Conservation (phyloP, 1,140 invertebrate genomes). For the Diorhabda sublineata region DNA sequence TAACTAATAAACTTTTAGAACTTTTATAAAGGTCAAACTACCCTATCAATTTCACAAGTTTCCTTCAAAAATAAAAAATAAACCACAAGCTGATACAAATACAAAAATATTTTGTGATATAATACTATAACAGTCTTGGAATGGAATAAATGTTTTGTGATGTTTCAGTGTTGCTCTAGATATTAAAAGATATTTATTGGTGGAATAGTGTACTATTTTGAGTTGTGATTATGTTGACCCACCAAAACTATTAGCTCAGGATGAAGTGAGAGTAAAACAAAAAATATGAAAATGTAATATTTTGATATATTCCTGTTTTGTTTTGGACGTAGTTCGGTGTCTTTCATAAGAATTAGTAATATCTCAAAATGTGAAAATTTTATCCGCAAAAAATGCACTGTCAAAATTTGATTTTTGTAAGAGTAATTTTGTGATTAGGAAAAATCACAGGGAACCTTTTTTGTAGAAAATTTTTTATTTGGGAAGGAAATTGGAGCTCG, state of each 20-base stretch:
- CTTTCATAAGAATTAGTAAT: too few relatives aligned
- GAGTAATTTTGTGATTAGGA: too few relatives aligned
- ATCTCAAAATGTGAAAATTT: too few relatives aligned
- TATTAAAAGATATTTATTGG: constrained; percentile 4
- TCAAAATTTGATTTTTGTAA: too few relatives aligned
- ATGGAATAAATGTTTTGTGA: constrained; percentile 3
- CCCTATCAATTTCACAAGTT: constrained; percentile 4
- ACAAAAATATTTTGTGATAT: constrained; percentile 4
- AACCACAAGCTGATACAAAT: background rate
- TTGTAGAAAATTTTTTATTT: too few relatives aligned
- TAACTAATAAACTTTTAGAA: constrained; percentile 1
- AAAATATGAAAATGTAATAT: too few relatives aligned
- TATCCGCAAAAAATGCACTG: too few relatives aligned
- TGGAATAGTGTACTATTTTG: background rate
- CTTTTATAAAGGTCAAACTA: background rate
- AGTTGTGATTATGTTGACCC: constrained; percentile 1
- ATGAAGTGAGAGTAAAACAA: background rate
- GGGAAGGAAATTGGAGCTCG: too few relatives aligned
- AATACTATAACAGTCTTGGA: background rate
- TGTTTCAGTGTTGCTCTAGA: constrained; percentile 6
- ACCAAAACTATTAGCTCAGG: background rate
- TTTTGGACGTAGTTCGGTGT: too few relatives aligned
- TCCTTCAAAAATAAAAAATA: background rate
- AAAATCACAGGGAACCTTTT: too few relatives aligned
- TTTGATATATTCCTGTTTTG: too few relatives aligned